phyloP scores from a whole-genome alignment of 37 sponge, comb jelly and placozoan species.

The Geodia barretti region DNA sequence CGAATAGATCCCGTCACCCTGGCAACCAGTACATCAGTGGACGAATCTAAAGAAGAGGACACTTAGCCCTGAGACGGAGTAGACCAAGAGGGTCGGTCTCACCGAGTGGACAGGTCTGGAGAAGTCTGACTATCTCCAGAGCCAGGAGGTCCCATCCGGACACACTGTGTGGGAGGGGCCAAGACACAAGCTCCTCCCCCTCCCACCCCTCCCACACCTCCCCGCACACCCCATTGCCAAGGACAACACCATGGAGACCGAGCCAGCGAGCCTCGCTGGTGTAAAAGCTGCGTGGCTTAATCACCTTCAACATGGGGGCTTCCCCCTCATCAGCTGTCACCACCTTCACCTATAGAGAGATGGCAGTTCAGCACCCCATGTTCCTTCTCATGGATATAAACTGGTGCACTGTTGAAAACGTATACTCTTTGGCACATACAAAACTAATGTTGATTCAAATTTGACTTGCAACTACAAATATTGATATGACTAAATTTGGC shows the following conservation, averaged over 20 bases:
- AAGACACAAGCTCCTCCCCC: slow-evolving; percentile 27
- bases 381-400: too few species aligned
- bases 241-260: slow-evolving; percentile 10
- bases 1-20: slow-evolving; percentile 17
- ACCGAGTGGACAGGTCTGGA: slow-evolving; percentile 46
- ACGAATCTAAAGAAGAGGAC: slow-evolving; percentile 1
- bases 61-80: neutral
- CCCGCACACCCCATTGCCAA: slow-evolving; percentile 11
- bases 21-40: neutral
- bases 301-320: slow-evolving; percentile 17
- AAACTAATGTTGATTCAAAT: too few species aligned
- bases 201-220: slow-evolving; percentile 2
- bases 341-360: too few species aligned
- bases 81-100: neutral
- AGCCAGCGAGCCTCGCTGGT: slow-evolving; percentile 6
- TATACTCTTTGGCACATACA: too few species aligned
- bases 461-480: too few species aligned
- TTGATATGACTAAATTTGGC: too few species aligned
- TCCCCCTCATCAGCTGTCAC: too few species aligned
- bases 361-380: too few species aligned
- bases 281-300: slow-evolving; percentile 8
- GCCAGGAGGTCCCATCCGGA: slow-evolving; percentile 72
- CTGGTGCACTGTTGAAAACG: too few species aligned
- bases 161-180: slow-evolving; percentile 30
- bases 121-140: slow-evolving; percentile 28